A percentile compares a stretch with the other conserved stretches of the same genome.
phyloP scores from a whole-genome alignment of 2,797 vertebrate genomes.

The Diplodus puntazzo region DNA sequence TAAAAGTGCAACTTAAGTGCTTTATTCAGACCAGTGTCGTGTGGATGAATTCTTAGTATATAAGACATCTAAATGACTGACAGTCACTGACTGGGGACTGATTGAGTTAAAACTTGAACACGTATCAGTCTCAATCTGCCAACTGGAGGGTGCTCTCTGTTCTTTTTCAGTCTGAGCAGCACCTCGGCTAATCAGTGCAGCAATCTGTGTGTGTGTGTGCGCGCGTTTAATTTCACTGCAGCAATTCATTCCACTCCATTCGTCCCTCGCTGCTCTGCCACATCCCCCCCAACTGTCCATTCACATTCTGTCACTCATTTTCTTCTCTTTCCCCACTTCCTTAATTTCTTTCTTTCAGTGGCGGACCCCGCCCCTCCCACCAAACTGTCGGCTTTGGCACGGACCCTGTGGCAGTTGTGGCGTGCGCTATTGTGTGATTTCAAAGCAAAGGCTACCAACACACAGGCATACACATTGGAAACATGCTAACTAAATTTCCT shows the following conservation, averaged over 20 bases:
- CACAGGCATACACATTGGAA: slow-evolving; percentile 29
- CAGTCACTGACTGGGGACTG: too few species aligned
- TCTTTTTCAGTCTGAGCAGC: slow-evolving; percentile 54
- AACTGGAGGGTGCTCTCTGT: slow-evolving; percentile 24
- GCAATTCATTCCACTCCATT: slow-evolving; percentile 56
- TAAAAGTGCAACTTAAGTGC: too few species aligned
- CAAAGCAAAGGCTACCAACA: slow-evolving; percentile 63
- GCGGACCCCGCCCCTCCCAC: slow-evolving; percentile 49
- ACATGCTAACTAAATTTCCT: slow-evolving; percentile 41
- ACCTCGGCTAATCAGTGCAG: slow-evolving; percentile 58
- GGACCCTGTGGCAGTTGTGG: slow-evolving; percentile 25
- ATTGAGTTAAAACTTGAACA: background rate
- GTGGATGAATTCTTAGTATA: background rate
- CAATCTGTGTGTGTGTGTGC: slow-evolving; percentile 32
- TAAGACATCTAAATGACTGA: background rate
- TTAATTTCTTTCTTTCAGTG: slow-evolving; percentile 50
- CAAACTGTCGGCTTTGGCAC: slow-evolving; percentile 74
- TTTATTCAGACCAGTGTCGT: background rate
- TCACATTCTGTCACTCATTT: slow-evolving; percentile 58
- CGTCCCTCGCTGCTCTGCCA: slow-evolving; percentile 12
- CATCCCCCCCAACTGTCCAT: slow-evolving; percentile 39
- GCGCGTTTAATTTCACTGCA: slow-evolving; percentile 11
- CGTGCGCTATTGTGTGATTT: slow-evolving; percentile 62
- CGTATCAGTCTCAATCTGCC: slow-evolving; percentile 2
- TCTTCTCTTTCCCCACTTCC: slow-evolving; percentile 46